These are phyloP conservation scores for Rotaria sp. DNA, from an alignment of 2,888 invertebrate genomes.

Conservation along the genomic window DNA sequence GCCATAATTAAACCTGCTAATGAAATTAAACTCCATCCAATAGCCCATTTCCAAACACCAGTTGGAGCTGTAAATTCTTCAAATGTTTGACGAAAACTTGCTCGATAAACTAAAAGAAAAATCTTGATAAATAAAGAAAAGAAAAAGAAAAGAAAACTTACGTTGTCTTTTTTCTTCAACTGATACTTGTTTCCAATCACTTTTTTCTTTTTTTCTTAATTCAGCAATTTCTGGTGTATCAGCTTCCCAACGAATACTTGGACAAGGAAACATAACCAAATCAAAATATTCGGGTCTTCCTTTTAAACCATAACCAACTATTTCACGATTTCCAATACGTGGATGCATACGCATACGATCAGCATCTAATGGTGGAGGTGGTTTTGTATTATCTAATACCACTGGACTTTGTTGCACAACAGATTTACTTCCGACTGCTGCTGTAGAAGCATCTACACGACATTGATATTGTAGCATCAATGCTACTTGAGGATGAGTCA, in stretches of 20 bases:
- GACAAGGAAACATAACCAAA: constrained; percentile 71
- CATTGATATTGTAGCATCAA: background rate
- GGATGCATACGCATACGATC: constrained; percentile 26
- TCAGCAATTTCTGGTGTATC: constrained; percentile 69
- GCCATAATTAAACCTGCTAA: constrained; percentile 51
- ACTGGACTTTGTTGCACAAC: background rate
- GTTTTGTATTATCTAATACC: background rate
- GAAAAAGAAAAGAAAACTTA: constrained; percentile 43
- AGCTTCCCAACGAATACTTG: constrained; percentile 65
- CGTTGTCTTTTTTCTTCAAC: constrained; percentile 78
- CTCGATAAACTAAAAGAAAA: constrained; percentile 34
- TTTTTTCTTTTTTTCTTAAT: constrained; percentile 80
- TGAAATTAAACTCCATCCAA: constrained; percentile 62
- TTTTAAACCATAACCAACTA: constrained; percentile 78
- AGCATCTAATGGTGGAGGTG: background rate
- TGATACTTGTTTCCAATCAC: constrained; percentile 82
- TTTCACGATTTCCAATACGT: constrained; percentile 61
- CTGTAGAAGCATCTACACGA: background rate
- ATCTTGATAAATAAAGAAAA: constrained; percentile 43
- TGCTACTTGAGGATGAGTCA: background rate
- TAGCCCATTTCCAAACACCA: constrained; percentile 73
- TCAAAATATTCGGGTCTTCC: constrained; percentile 73
- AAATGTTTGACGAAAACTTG: constrained; percentile 42
- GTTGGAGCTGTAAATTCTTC: constrained; percentile 77
- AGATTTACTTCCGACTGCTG: no score